phyloP scores from a whole-genome alignment of 2,888 invertebrate species.

The Caenorhabditis uteleia region DNA sequence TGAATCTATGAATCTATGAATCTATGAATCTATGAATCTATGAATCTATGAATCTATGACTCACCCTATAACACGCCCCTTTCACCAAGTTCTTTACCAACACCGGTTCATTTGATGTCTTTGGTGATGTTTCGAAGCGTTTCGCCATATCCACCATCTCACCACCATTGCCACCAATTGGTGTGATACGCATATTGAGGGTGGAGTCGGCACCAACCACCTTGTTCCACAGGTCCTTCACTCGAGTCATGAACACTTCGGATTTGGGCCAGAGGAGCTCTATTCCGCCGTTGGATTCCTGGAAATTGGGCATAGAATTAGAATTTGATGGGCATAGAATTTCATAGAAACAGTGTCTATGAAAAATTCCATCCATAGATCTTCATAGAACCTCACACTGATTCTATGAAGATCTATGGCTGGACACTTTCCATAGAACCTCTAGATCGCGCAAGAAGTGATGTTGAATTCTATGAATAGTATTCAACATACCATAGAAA shows the following conservation, averaged over 20 bases:
- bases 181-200: conserved; percentile 59
- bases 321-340: too few relatives aligned
- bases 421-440: too few relatives aligned
- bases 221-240: conserved; percentile 64
- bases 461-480: too few relatives aligned
- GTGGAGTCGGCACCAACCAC: conserved; percentile 60
- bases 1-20: too few relatives aligned
- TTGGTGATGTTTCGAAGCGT: conserved; percentile 47
- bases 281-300: conserved; percentile 59
- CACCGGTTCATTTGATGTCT: conserved; percentile 28
- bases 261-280: conserved; percentile 63
- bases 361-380: too few relatives aligned
- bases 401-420: too few relatives aligned
- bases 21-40: not conserved
- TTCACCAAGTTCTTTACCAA: conserved; percentile 42
- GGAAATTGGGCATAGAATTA: conserved; percentile 1
- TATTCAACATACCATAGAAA: too few relatives aligned
- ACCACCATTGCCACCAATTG: conserved; percentile 24
- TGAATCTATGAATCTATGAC: not conserved
- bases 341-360: too few relatives aligned
- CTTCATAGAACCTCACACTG: too few relatives aligned
- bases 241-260: conserved; percentile 56
- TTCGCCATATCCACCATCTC: conserved; percentile 33
- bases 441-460: too few relatives aligned
- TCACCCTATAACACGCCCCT: conserved; percentile 65